phyloP scores from a whole-genome alignment of 2,797 vertebrate species.

The Phrynocephalus forsythii region DNA sequence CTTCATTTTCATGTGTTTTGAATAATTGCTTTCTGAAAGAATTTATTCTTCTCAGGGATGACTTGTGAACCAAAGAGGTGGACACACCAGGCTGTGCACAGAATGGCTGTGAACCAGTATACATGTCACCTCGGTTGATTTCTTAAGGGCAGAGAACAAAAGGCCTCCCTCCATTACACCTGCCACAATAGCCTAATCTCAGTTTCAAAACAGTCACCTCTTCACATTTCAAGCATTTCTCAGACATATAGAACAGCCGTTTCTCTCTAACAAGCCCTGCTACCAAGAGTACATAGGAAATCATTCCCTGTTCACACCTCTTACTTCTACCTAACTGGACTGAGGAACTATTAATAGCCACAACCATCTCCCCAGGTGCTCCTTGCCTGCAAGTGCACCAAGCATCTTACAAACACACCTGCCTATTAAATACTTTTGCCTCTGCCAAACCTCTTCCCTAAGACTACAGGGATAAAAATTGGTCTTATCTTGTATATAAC shows the following conservation, averaged over 20 bases:
- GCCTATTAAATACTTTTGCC: not conserved
- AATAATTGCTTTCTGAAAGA: conserved; percentile 2
- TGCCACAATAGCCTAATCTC: not conserved
- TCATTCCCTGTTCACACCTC: not conserved
- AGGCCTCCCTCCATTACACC: not conserved
- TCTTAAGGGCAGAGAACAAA: not conserved
- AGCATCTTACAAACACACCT: not conserved
- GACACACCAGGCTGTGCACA: not conserved
- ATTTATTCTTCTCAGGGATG: no score
- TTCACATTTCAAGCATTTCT: not conserved
- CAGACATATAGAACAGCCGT: not conserved
- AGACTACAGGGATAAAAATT: not conserved
- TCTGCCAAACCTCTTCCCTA: not conserved
- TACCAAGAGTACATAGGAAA: not conserved
- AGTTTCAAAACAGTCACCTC: not conserved
- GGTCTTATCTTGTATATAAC: not conserved
- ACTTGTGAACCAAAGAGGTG: no score
- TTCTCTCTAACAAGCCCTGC: not conserved
- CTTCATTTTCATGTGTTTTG: not conserved
- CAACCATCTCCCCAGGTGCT: not conserved
- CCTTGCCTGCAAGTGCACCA: not conserved
- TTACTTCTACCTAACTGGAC: not conserved
- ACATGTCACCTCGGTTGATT: no score
- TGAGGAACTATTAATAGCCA: not conserved
- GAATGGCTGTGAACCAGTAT: not conserved